phyloP scores from a whole-genome alignment of 1,140 invertebrate species.

The Drosophila truncata region DNA sequence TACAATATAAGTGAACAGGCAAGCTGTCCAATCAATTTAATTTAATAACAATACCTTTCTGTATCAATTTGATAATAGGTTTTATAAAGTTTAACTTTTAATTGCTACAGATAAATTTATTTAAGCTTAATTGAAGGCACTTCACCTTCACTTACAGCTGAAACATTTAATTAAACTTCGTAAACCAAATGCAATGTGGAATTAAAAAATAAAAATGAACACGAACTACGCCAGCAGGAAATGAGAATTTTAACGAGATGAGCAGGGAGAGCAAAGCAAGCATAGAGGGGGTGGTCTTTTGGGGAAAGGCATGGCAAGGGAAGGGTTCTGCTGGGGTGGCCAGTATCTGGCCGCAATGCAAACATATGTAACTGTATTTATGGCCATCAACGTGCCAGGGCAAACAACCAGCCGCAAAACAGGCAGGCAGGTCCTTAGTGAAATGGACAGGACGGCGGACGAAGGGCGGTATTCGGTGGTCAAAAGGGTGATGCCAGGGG shows the following conservation, averaged over 20 bases:
- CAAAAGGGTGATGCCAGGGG: slow-evolving; percentile 8
- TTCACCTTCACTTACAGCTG: background rate
- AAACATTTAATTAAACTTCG: slow-evolving; percentile 56
- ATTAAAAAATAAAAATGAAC: slow-evolving; percentile 47
- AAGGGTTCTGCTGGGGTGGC: background rate
- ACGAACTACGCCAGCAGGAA: slow-evolving; percentile 45
- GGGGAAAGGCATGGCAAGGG: background rate
- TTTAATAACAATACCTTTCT: background rate
- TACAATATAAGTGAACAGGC: background rate
- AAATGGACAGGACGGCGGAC: slow-evolving; percentile 3
- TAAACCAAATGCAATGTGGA: slow-evolving; percentile 41
- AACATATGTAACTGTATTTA: slow-evolving; percentile 77
- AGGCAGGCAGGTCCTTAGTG: slow-evolving; percentile 36
- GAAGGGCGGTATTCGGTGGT: background rate
- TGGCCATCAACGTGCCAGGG: slow-evolving; percentile 67
- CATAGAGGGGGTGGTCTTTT: background rate
- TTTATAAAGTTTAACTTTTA: background rate
- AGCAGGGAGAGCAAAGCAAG: background rate
- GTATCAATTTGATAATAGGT: background rate
- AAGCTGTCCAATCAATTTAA: background rate
- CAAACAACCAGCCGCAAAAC: slow-evolving; percentile 64
- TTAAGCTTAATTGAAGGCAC: slow-evolving; percentile 12
- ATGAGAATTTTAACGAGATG: slow-evolving; percentile 74
- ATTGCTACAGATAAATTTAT: slow-evolving; percentile 1
- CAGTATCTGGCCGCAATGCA: slow-evolving; percentile 42